Conservation (phyloP, 1,140 invertebrate genomes). For the Lepidurus packardi region DNA sequence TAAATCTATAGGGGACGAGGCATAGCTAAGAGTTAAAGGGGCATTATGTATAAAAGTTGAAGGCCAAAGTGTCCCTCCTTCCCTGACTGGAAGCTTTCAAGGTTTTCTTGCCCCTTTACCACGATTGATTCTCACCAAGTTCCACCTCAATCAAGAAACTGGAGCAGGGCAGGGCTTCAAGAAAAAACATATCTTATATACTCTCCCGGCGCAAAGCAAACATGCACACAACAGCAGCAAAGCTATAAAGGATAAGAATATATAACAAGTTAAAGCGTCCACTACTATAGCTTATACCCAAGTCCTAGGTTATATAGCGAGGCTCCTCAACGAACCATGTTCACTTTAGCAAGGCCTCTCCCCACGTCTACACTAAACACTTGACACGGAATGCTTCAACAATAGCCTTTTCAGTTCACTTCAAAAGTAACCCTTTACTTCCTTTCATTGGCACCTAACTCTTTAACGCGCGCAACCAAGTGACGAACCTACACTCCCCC, state of each 20-base stretch:
- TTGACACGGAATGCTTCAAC: background rate
- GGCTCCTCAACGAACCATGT: conserved; percentile 4
- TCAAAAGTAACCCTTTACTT: background rate
- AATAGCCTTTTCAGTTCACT: background rate
- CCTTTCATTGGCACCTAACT: no score
- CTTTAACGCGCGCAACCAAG: no score
- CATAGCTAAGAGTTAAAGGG: background rate
- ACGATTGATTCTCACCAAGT: background rate
- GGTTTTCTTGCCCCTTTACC: background rate
- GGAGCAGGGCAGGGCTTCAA: conserved; percentile 6
- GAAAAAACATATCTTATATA: no score
- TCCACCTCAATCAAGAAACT: background rate
- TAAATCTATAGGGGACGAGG: no score
- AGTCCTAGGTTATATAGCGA: background rate
- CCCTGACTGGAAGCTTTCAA: background rate
- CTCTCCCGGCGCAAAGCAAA: no score
- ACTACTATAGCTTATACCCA: no score
- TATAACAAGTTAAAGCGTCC: no score
- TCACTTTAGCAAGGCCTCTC: conserved; percentile 14
- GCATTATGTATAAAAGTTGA: background rate
- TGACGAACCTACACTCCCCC: no score
- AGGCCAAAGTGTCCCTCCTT: background rate
- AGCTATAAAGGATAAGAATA: no score
- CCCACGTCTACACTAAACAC: background rate
- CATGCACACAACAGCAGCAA: no score